Base-by-base conservation (phyloP, 2,888 invertebrate species). In the Drosophila mercatorum region DNA sequence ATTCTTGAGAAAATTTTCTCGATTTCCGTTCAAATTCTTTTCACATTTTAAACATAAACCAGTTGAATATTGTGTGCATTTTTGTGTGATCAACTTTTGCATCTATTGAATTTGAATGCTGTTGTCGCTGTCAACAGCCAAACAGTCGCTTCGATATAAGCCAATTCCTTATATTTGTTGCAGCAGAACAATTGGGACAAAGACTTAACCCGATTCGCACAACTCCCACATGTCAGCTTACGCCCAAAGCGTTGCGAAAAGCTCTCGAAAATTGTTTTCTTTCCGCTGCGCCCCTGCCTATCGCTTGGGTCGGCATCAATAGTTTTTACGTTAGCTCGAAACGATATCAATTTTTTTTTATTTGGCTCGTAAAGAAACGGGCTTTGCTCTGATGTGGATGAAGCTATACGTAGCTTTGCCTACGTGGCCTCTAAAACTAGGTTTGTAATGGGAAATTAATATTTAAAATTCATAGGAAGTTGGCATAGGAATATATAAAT, bases 211-310 rank as follows among this genome's bases (percentile, higher is more conserved):
- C 31, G 40, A 34, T 44, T 34, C 26, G 31, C 12, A 44, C 51
- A 52, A 51, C 36, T 65, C 12, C 51, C 51, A 10, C 43, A 43
- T 38, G 55, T 66, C 36, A 49, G 36, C 55, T 41, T 55, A 55
- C 34, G 41, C 28, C 22, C 40, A 53, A 53, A 40, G n/a, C 28
- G 26, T n/a, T 41, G 36, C 31, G 41, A 17, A 34, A 41, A 55
- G 67, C 53, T 11, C 11, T n/a, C 53, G 40, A 34, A 56, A 67
- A 67, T 68, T 49, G 56, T 31, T 43, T 51, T 56, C n/a, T n/a
- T 36, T 14, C 40, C 8, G 12, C 46, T n/a, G 2, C 46, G 34
- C 26, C 10, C 22, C 22, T 14, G 6, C n/a, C 11, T 11, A 26
- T n/a, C 26, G 26, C 17, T 10, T 31, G 22, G 10, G 31, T 10